Evolutionary conservation across 2,113 vertebrate genomes (phyloP).

Genomic region (Aegotheles bennettii): DNA sequence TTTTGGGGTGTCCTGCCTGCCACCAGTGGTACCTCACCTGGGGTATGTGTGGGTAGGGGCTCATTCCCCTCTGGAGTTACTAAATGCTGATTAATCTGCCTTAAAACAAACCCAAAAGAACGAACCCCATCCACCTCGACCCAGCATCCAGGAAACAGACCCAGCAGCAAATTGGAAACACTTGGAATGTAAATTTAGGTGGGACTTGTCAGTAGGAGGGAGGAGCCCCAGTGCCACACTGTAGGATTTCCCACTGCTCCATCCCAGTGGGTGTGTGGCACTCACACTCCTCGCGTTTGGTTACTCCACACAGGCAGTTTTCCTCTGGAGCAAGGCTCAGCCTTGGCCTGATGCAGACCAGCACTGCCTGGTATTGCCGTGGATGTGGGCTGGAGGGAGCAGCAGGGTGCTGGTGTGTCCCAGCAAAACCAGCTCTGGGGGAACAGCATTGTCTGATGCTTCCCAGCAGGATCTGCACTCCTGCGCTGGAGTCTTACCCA

Average conservation of each 20-base stretch:
- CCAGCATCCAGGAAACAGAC: neutral
- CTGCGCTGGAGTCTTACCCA: accelerated
- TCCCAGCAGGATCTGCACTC: neutral
- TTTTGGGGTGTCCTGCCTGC: neutral
- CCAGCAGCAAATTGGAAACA: accelerated
- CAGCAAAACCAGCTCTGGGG: neutral
- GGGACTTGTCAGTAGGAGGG: neutral
- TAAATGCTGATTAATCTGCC: neutral
- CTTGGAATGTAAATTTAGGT: neutral
- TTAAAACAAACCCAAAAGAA: neutral
- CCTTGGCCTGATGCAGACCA: neutral
- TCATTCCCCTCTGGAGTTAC: accelerated
- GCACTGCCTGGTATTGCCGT: accelerated
- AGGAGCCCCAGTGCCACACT: neutral
- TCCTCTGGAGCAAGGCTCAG: neutral
- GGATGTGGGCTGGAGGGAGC: neutral
- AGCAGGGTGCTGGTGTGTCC: neutral
- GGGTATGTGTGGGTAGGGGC: neutral
- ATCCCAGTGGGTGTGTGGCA: neutral
- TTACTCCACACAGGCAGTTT: accelerated
- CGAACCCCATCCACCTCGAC: neutral
- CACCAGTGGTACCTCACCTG: neutral
- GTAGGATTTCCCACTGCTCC: neutral
- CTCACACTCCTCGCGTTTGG: accelerated
- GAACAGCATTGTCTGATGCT: neutral